Evolutionary conservation across 2,797 vertebrate species (phyloP), one percentile per base, ranked within the genome.

Genomic region (Microctenopoma lineatum): DNA sequence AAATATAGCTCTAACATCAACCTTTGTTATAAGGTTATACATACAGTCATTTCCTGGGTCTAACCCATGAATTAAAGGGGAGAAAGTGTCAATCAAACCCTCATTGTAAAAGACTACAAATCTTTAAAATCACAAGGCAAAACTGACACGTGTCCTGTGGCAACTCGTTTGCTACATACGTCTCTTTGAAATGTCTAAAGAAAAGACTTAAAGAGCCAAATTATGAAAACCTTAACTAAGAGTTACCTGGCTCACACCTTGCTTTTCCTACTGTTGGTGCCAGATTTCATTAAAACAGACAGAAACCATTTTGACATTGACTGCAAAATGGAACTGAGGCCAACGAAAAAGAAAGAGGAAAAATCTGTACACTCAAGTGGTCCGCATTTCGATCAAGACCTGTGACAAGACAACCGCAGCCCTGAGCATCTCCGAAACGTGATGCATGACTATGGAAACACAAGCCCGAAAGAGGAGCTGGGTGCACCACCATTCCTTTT

Each of bases 71-170:
- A 79, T 77, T 59, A 81, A 81, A 55, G 68, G 69, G 59, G 69
- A 75, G 46, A 60, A 39, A 38, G 83, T 87, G 82, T 79, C 86
- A 86, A 76, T 87, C 70, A 88, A 86, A 89, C 86, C 83, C 81
- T 92, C 83, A 78, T 88, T 80, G 78, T 84, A 85, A 90, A 88
- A 89, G 80, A 83, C 80, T 59, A 83, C 54, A 84, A 84, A 75
- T 85, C 73, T 79, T 90, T 83, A 84, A 85, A 89, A 83, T 84
- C 82, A 89, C 79, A 83, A 85, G 73, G 85, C 77, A 81, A 83
- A 85, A 85, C 78, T 78, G 81, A 89, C 80, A 84, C 66, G 80
- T 73, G 72, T 77, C 68, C 48, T 70, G 84, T 81, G 59, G 80
- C 85, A 80, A 84, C 60, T 69, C 36, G 56, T 80, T 46, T 71